A percentile compares a stretch with the other conserved stretches of the same genome.
Conservation (phyloP, 2,113 vertebrate genomes). For the Brachyhypopomus occidentalis region DNA sequence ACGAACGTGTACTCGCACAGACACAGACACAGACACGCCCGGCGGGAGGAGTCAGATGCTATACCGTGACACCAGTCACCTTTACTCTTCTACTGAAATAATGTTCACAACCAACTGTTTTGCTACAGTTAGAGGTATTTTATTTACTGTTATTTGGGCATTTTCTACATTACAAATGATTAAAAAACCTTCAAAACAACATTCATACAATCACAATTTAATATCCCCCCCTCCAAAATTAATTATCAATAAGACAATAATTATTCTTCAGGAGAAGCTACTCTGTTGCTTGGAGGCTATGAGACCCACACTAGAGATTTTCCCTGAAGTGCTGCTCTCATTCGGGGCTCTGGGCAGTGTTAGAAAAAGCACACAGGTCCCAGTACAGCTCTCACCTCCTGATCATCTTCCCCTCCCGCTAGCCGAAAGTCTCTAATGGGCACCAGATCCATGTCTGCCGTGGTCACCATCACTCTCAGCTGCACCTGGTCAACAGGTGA, state of each 20-base stretch:
- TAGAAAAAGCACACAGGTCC: conserved; percentile 73
- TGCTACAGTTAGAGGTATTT: too few species aligned
- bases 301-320: neutral
- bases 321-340: neutral
- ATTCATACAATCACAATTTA: too few species aligned
- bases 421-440: conserved; percentile 70
- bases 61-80: too few species aligned
- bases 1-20: too few species aligned
- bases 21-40: too few species aligned
- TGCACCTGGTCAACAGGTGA: conserved; percentile 55
- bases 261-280: neutral
- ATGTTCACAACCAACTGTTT: too few species aligned
- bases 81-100: too few species aligned
- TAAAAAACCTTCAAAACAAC: too few species aligned
- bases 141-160: too few species aligned
- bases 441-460: conserved; percentile 67
- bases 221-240: too few species aligned
- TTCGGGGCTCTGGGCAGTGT: conserved; percentile 26
- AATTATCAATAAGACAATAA: neutral
- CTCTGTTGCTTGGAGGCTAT: neutral
- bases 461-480: conserved; percentile 57
- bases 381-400: conserved; percentile 15
- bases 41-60: too few species aligned
- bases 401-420: conserved; percentile 21
- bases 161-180: too few species aligned